These are phyloP conservation scores for Aphelocoma californica DNA, from an alignment of 2,797 vertebrate genomes.

Conservation along the genomic window DNA sequence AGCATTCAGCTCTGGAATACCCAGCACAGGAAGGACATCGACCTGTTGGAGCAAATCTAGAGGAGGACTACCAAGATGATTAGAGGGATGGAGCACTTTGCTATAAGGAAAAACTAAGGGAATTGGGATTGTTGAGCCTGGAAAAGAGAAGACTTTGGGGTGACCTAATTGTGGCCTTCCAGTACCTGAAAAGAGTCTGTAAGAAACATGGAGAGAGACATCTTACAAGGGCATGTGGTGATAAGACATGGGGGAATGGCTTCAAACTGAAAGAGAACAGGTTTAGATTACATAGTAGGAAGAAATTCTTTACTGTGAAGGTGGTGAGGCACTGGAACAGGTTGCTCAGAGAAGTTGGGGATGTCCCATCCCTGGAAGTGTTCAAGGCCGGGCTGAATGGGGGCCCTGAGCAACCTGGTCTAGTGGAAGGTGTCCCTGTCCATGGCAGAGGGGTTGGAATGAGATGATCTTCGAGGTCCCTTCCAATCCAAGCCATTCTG, in stretches of 20 bases:
- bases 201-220: not conserved
- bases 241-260: not conserved
- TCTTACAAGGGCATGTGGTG: not conserved
- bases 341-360: not conserved
- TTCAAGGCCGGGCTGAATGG: not conserved
- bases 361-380: not conserved
- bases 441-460: not conserved
- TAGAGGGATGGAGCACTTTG: not conserved
- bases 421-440: not conserved
- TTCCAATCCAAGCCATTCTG: not conserved
- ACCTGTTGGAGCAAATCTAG: not conserved
- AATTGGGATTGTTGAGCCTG: not conserved
- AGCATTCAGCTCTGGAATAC: not conserved
- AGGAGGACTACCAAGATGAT: not conserved
- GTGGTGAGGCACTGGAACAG: not conserved
- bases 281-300: not conserved
- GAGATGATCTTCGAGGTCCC: not conserved
- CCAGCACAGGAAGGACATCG: not conserved
- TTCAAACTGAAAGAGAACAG: not conserved
- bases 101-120: not conserved
- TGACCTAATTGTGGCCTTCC: not conserved
- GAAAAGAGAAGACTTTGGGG: not conserved
- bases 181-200: not conserved
- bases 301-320: not conserved
- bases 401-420: not conserved